Percentiles rank a stretch among this genome's conserved stretches.
Conservation (phyloP, 2,797 vertebrate genomes). For the Coregonus sp. region DNA sequence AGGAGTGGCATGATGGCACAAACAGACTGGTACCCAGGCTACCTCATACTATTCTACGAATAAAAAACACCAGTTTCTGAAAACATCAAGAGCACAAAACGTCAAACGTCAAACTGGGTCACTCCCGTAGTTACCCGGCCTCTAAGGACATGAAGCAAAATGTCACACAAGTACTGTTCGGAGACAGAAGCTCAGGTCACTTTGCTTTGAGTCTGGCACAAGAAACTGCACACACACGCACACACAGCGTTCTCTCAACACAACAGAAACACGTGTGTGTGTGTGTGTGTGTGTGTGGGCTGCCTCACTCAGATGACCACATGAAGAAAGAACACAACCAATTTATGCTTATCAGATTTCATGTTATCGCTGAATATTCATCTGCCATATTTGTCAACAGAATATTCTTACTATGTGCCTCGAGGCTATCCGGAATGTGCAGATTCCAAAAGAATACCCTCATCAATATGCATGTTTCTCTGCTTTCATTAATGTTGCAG, state of each 20-base stretch:
- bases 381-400: constrained; percentile 69
- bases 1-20: neutral
- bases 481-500: constrained; percentile 77
- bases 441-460: constrained; percentile 71
- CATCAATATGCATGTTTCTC: constrained; percentile 79
- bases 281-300: constrained; percentile 13
- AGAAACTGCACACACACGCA: constrained; percentile 8
- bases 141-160: neutral
- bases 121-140: neutral
- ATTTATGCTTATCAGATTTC: constrained; percentile 63
- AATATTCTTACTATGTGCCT: constrained; percentile 69
- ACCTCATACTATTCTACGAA: neutral
- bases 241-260: neutral
- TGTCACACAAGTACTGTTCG: neutral
- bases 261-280: neutral
- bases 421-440: constrained; percentile 67
- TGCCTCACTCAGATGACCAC: constrained; percentile 45
- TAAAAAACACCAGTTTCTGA: neutral
- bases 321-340: constrained; percentile 49
- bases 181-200: constrained; percentile 7
- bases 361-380: constrained; percentile 69
- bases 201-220: neutral
- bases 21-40: neutral
- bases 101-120: neutral
- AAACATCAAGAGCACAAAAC: neutral